These are phyloP conservation scores for Aleiodes alternator DNA, from an alignment of 2,888 invertebrate genomes.

Conservation along the genomic window DNA sequence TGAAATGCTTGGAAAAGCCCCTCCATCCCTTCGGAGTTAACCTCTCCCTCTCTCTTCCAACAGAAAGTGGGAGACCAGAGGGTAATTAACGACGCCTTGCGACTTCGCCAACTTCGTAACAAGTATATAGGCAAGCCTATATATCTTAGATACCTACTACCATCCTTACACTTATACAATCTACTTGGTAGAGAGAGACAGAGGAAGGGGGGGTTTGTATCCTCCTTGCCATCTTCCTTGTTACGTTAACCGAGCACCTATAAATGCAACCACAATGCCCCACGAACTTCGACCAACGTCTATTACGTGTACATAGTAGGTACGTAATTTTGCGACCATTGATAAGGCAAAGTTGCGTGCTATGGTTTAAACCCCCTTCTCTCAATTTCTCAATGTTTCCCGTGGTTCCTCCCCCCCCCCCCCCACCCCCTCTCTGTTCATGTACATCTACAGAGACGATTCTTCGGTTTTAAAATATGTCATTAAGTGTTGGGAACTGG, in stretches of 20 bases:
- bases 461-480: constrained; percentile 13
- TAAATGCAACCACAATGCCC: constrained; percentile 54
- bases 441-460: neutral
- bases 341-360: constrained; percentile 43
- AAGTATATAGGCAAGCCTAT: constrained; percentile 57
- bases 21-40: neutral
- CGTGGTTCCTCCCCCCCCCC: neutral
- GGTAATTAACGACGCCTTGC: constrained; percentile 61
- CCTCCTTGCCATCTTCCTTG: constrained; percentile 25
- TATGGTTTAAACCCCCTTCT: neutral
- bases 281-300: constrained; percentile 38
- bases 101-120: constrained; percentile 58
- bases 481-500: constrained; percentile 17
- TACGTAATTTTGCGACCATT: constrained; percentile 47
- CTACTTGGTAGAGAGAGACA: no score
- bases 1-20: constrained; percentile 31
- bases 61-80: constrained; percentile 40
- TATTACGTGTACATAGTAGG: constrained; percentile 32
- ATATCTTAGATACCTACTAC: constrained; percentile 45
- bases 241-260: constrained; percentile 50
- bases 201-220: constrained; percentile 5
- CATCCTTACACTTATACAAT: constrained; percentile 18
- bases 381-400: constrained; percentile 6
- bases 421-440: neutral
- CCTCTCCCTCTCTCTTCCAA: no score